phyloP scores from a whole-genome alignment of 1,140 invertebrate species.

The Spodoptera frugiperda region DNA sequence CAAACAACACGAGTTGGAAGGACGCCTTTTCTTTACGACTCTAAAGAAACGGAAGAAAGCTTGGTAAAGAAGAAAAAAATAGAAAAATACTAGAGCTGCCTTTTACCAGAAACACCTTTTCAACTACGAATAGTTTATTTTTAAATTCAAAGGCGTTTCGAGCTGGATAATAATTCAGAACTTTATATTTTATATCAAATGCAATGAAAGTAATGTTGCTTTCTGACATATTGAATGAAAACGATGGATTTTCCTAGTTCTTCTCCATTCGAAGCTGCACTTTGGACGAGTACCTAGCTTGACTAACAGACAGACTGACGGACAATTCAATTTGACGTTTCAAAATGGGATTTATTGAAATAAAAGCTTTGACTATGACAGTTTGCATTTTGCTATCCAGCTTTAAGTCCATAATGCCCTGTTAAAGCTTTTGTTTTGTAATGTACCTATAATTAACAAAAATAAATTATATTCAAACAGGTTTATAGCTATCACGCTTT shows the following conservation, averaged over 20 bases:
- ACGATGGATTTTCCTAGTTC: too few relatives aligned
- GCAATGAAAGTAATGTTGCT: conserved; percentile 6
- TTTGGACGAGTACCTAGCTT: too few relatives aligned
- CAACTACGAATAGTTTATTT: conserved; percentile 28
- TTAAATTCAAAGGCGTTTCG: conserved; percentile 29
- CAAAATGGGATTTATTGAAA: too few relatives aligned
- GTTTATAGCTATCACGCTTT: too few relatives aligned
- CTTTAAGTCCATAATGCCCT: not conserved
- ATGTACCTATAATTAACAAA: too few relatives aligned
- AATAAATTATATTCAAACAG: too few relatives aligned
- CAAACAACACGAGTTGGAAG: not conserved
- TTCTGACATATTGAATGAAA: conserved; percentile 12
- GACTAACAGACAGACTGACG: too few relatives aligned
- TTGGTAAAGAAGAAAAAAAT: not conserved
- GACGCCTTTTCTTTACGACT: conserved; percentile 20
- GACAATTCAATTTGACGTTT: too few relatives aligned
- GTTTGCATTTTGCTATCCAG: not conserved
- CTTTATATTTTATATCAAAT: conserved; percentile 35
- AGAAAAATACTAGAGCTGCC: not conserved
- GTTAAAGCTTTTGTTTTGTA: not conserved
- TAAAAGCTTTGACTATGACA: too few relatives aligned
- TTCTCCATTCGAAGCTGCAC: too few relatives aligned
- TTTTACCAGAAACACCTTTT: conserved; percentile 37
- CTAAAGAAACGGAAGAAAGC: conserved; percentile 39
- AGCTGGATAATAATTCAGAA: conserved; percentile 24